Percentiles rank a stretch among this genome's conserved stretches.
These are phyloP conservation scores for Lordiphosa collinella DNA, from an alignment of 1,140 invertebrate species.

Conservation along the genomic window DNA sequence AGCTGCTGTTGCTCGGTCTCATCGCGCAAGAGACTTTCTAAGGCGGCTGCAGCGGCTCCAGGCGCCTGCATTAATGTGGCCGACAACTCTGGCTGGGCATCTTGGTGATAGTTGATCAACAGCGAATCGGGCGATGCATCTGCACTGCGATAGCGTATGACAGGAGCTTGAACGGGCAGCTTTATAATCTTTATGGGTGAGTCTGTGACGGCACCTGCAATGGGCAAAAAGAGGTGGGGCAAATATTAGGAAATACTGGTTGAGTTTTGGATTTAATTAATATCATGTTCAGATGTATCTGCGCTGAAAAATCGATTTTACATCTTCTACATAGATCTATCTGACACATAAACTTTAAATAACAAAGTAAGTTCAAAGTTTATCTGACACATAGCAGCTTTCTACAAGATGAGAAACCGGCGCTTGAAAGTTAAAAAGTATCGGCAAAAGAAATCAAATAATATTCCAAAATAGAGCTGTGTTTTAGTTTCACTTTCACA, in stretches of 20 bases:
- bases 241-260: conserved; percentile 27
- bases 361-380: too few relatives aligned
- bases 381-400: too few relatives aligned
- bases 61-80: conserved; percentile 49
- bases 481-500: too few relatives aligned
- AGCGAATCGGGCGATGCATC: conserved; percentile 62
- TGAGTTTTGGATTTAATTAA: too few relatives aligned
- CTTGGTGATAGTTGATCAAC: conserved; percentile 61
- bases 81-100: conserved; percentile 52
- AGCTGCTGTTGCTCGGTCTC: conserved; percentile 54
- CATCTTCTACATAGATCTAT: too few relatives aligned
- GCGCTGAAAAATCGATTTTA: too few relatives aligned
- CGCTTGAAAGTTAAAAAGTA: too few relatives aligned
- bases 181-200: conserved; percentile 75
- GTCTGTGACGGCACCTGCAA: conserved; percentile 61
- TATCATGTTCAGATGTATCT: too few relatives aligned
- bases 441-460: too few relatives aligned
- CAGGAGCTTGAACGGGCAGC: conserved; percentile 65
- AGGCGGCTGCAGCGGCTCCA: conserved; percentile 50
- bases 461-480: too few relatives aligned
- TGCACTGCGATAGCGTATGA: conserved; percentile 70
- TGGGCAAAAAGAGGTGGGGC: not conserved
- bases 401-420: too few relatives aligned
- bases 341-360: too few relatives aligned
- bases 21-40: conserved; percentile 56